Conservation (phyloP, 2,888 invertebrate genomes). For the Drosophila fulvimacula region DNA sequence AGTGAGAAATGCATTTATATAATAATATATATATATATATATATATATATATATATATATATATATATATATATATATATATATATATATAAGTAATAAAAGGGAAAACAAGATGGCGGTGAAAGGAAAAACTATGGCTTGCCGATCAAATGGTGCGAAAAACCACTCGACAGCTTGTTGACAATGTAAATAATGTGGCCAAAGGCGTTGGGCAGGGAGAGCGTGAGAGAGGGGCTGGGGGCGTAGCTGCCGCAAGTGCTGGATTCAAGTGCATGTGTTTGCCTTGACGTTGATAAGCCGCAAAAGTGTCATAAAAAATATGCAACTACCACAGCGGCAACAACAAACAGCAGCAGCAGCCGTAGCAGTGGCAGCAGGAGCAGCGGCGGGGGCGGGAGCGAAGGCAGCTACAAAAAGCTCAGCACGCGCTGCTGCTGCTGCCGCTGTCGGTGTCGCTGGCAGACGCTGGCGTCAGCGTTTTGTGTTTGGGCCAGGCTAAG, state of each 20-base stretch:
- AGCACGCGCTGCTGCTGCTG: constrained; percentile 5
- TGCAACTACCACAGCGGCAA: constrained; percentile 58
- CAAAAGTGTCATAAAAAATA: constrained; percentile 80
- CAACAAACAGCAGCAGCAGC: constrained; percentile 3
- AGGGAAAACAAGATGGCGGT: constrained; percentile 9
- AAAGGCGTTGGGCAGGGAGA: constrained; percentile 12
- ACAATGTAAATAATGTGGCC: constrained; percentile 71
- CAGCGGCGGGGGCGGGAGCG: constrained; percentile 7
- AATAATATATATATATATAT: not conserved
- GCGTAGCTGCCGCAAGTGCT: not conserved
- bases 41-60: too few relatives aligned
- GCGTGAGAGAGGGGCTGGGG: not conserved
- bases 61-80: too few relatives aligned
- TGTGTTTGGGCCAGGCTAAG: constrained; percentile 69
- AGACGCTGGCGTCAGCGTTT: constrained; percentile 62
- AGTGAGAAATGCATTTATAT: not conserved
- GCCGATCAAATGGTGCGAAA: constrained; percentile 51
- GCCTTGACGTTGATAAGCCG: constrained; percentile 76
- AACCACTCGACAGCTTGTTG: constrained; percentile 73
- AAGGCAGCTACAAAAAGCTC: constrained; percentile 14
- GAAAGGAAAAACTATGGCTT: constrained; percentile 29
- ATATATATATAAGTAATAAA: too few relatives aligned
- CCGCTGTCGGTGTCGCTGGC: constrained; percentile 19
- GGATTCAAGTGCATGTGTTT: constrained; percentile 64
- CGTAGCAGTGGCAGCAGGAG: constrained; percentile 8